Evolutionary conservation across 2,113 vertebrate species (phyloP).

Genomic region (Forbesichthys agassizii): DNA sequence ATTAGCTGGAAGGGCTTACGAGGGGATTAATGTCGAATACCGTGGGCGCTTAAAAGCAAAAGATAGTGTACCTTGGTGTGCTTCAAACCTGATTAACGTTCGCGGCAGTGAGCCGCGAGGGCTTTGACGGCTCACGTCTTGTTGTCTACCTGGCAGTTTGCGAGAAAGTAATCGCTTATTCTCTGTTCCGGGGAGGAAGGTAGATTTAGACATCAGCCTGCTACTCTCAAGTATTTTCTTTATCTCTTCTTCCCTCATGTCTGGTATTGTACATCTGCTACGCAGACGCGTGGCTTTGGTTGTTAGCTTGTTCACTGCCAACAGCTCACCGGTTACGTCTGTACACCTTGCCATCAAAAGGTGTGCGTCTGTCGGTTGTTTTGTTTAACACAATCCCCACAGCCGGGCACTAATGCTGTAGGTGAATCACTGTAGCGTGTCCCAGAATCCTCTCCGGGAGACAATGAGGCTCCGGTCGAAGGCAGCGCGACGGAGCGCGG

Average conservation of each 20-base stretch:
- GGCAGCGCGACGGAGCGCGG: conserved; percentile 65
- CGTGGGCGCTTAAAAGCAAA: conserved; percentile 56
- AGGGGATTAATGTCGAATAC: conserved; percentile 74
- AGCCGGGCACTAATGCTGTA: conserved; percentile 44
- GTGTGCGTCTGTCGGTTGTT: conserved; percentile 20
- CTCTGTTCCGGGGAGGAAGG: conserved; percentile 64
- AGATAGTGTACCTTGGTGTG: conserved; percentile 75
- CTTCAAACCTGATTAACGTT: conserved; percentile 65
- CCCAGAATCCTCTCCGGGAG: conserved; percentile 69
- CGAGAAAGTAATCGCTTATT: conserved; percentile 66
- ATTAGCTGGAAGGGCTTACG: conserved; percentile 71
- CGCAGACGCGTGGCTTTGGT: conserved; percentile 28
- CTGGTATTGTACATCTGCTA: conserved; percentile 55
- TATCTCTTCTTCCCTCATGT: conserved; percentile 44
- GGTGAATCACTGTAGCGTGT: conserved; percentile 69
- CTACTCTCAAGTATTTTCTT: conserved; percentile 56
- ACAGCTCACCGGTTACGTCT: conserved; percentile 41
- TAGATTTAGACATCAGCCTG: conserved; percentile 64
- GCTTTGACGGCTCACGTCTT: conserved; percentile 53
- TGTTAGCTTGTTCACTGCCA: conserved; percentile 40
- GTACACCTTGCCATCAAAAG: conserved; percentile 18
- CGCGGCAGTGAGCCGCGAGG: conserved; percentile 38
- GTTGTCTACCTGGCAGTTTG: conserved; percentile 74
- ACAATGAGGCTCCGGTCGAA: conserved; percentile 74
- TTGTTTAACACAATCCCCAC: conserved; percentile 2